These are phyloP conservation scores for Festucalex cinctus DNA, from an alignment of 2,113 vertebrate genomes.

Conservation along the genomic window DNA sequence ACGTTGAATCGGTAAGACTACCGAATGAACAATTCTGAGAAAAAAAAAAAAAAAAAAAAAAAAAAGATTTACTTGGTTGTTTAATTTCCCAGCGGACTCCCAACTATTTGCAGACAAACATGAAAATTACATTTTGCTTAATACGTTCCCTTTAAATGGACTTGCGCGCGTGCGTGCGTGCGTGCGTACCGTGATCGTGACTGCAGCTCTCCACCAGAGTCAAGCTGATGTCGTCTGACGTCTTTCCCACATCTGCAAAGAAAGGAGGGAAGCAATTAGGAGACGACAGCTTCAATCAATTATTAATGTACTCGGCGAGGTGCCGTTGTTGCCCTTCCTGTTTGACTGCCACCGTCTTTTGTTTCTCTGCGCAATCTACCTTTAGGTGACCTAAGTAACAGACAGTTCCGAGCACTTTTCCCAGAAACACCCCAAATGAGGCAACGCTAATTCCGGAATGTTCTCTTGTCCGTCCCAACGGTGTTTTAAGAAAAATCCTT, in stretches of 20 bases:
- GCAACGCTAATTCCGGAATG: not conserved
- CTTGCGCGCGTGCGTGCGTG: not conserved
- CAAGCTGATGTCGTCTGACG: constrained; percentile 92
- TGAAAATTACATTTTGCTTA: not conserved
- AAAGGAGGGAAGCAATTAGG: constrained; percentile 24
- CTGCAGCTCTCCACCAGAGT: constrained; percentile 94
- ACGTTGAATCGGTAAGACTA: too few species aligned
- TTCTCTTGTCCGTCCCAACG: not conserved
- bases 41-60: too few species aligned
- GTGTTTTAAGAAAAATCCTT: not conserved
- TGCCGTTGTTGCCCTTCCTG: not conserved
- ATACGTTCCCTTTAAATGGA: not conserved
- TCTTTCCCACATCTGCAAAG: constrained; percentile 82
- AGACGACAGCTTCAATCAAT: constrained; percentile 41
- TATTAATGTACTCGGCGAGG: constrained; percentile 31
- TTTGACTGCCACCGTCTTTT: not conserved
- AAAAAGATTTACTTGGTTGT: too few species aligned
- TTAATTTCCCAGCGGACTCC: too few species aligned
- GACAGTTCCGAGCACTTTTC: not conserved
- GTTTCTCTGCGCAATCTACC: not conserved
- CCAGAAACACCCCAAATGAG: not conserved
- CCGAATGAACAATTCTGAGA: too few species aligned
- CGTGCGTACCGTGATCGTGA: constrained; percentile 85
- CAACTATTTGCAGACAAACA: not conserved
- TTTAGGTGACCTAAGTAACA: not conserved